Conservation (phyloP, 2,888 invertebrate species). For the Oligia latruncula region DNA sequence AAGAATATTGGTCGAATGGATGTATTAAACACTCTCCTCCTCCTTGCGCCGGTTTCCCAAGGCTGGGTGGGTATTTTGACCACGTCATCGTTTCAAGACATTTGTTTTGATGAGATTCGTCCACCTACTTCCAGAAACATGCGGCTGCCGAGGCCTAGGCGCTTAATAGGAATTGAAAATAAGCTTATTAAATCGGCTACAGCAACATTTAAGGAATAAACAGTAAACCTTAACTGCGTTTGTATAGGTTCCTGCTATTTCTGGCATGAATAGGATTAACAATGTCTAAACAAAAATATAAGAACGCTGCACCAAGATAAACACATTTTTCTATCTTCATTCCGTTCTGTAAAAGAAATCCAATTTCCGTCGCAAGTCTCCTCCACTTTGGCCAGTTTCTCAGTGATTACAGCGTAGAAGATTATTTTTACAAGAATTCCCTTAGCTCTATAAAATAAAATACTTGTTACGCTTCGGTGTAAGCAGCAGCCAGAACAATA, state of each 20-base stretch:
- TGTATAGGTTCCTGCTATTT: background rate
- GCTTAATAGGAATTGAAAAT: no score
- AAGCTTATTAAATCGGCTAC: background rate
- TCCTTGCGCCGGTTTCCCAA: background rate
- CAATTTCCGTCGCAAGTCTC: conserved; percentile 37
- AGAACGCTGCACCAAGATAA: background rate
- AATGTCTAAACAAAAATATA: conserved; percentile 13
- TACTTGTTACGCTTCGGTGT: conserved; percentile 58
- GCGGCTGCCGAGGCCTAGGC: background rate
- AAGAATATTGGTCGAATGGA: background rate
- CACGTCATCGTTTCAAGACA: background rate
- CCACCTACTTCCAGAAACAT: background rate
- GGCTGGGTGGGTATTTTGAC: no score
- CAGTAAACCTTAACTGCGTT: background rate
- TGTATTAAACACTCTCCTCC: background rate
- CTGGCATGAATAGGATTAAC: background rate
- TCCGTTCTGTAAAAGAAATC: conserved; percentile 35
- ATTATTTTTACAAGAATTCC: conserved; percentile 34
- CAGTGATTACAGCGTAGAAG: conserved; percentile 29
- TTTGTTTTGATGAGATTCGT: background rate
- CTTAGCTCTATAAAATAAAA: conserved; percentile 39
- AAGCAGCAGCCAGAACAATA: conserved; percentile 49
- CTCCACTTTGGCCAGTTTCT: conserved; percentile 19
- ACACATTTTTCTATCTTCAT: conserved; percentile 26
- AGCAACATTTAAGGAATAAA: background rate